Base-by-base conservation (phyloP, 2,888 invertebrate genomes). In the Andrena fulva region DNA sequence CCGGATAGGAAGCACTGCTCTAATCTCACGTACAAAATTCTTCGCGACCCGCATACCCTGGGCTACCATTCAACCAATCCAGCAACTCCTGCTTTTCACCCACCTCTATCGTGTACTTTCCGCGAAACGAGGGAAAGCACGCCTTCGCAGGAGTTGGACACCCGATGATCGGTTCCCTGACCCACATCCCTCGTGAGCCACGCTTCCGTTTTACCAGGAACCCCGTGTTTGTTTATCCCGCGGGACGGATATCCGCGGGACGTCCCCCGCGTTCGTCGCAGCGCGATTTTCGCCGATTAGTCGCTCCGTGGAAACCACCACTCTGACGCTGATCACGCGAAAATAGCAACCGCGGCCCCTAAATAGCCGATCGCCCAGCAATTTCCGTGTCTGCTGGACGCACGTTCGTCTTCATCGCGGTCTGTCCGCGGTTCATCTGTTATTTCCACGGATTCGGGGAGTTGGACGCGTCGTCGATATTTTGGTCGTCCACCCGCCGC, bases 321-420 rank as follows among this genome's bases (percentile, higher is more conserved):
- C 66, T 27, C 59, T 85, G 87, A 87, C 83, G 82, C 48, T 72
- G 31, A 54, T 16, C 24, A 35, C 24, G 27, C 77, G 33, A 78
- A 78, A 87, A 87, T 87, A 87, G 66, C 73, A 74, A 59, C 12
- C 35, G 12, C n/a, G 8, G 12, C 12, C 35, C 63, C n/a, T 54
- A 87, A 87, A 87, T 87, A 87, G 20, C 63, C 12, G 29, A 20
- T 56, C 56, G 56, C 16, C 8, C 50, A 24, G 42, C 29, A 77
- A 82, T 87, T 87, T 85, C 85, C 83, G 81, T 48, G 77, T 86
- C 67, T 42, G 48, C 16, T 8, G n/a, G 42, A 62, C 35, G 60
- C 16, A n/a, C 66, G 56, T 33, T 29, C 10, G 67, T 48, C 71
- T 52, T 29, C 50, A 8, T 76, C 27, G 12, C 52, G n/a, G 56